Conservation (phyloP, 2,888 invertebrate species). For the Drosophila neotestacea region DNA sequence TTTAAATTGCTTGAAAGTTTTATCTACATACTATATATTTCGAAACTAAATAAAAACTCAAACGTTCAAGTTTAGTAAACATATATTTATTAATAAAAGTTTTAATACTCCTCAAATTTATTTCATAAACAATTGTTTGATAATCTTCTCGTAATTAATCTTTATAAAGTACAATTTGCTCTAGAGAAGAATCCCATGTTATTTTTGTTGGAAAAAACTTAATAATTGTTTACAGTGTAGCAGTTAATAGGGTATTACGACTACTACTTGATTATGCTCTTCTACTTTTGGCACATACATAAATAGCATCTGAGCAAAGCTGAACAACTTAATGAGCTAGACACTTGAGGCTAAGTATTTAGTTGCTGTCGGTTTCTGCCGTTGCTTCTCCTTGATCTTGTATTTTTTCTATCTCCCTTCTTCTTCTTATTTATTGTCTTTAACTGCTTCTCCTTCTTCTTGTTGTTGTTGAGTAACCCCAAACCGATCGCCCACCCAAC, state of each 20-base stretch:
- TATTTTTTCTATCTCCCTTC: neutral
- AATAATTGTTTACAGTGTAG: neutral
- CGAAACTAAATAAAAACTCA: neutral
- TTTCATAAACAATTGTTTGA: too few species aligned
- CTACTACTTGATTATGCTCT: neutral
- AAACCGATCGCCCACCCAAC: conserved; percentile 62
- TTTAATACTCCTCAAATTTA: too few species aligned
- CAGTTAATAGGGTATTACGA: neutral
- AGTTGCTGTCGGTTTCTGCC: conserved; percentile 11
- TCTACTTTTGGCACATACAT: neutral
- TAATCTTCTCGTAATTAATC: too few species aligned
- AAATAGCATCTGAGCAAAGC: conserved; percentile 8
- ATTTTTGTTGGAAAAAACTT: too few species aligned
- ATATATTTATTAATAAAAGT: too few species aligned
- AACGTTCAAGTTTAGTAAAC: neutral
- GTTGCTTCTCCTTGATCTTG: neutral
- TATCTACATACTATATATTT: neutral
- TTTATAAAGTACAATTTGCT: too few species aligned
- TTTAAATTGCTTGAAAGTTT: neutral
- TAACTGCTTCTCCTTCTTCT: neutral
- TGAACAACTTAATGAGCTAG: conserved; percentile 68
- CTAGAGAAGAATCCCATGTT: too few species aligned
- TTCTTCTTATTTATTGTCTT: neutral
- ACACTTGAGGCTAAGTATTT: conserved; percentile 39
- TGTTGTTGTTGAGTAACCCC: conserved; percentile 12